Percentiles rank a stretch among this genome's conserved stretches.
These are phyloP conservation scores for Nomada fucata DNA, from an alignment of 2,888 invertebrate genomes.

Conservation along the genomic window DNA sequence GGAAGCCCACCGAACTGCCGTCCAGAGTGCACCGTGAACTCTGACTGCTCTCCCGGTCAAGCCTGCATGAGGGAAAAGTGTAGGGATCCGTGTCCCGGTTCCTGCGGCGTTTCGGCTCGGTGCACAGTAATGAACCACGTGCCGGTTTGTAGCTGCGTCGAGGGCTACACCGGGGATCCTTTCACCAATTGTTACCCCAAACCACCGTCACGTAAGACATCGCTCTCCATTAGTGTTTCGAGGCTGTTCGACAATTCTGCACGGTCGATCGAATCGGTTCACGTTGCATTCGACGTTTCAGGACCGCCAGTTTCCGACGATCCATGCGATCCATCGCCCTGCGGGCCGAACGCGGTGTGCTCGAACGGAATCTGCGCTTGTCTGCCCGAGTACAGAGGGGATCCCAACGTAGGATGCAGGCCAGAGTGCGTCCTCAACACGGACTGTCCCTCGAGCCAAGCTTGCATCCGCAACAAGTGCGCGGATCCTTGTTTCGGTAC, in stretches of 20 bases:
- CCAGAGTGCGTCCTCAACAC: slow-evolving; percentile 92
- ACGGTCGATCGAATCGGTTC: not conserved
- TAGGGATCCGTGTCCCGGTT: slow-evolving; percentile 90
- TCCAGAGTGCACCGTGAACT: slow-evolving; percentile 90
- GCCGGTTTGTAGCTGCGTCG: slow-evolving; percentile 91
- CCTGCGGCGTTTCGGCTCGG: slow-evolving; percentile 89
- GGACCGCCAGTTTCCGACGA: slow-evolving; percentile 79
- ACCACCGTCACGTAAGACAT: slow-evolving; percentile 55
- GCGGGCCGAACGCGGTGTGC: slow-evolving; percentile 91
- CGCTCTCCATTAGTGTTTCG: not conserved
- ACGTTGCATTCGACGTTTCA: not conserved
- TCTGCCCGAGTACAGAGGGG: slow-evolving; percentile 90
- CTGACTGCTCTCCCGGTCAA: slow-evolving; percentile 88
- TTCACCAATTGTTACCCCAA: slow-evolving; percentile 88
- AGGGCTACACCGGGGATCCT: slow-evolving; percentile 93
- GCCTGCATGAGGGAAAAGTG: slow-evolving; percentile 93
- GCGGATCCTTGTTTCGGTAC: slow-evolving; percentile 91
- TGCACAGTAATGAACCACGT: slow-evolving; percentile 93
- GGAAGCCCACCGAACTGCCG: slow-evolving; percentile 91
- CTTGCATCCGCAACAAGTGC: slow-evolving; percentile 91
- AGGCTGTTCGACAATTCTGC: too few relatives aligned
- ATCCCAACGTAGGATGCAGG: slow-evolving; percentile 90
- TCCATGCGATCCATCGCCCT: slow-evolving; percentile 91
- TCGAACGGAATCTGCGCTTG: slow-evolving; percentile 89
- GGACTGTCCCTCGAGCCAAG: slow-evolving; percentile 89